Evolutionary conservation across 2,113 vertebrate genomes (phyloP).

Genomic region (Carassius gibelio): DNA sequence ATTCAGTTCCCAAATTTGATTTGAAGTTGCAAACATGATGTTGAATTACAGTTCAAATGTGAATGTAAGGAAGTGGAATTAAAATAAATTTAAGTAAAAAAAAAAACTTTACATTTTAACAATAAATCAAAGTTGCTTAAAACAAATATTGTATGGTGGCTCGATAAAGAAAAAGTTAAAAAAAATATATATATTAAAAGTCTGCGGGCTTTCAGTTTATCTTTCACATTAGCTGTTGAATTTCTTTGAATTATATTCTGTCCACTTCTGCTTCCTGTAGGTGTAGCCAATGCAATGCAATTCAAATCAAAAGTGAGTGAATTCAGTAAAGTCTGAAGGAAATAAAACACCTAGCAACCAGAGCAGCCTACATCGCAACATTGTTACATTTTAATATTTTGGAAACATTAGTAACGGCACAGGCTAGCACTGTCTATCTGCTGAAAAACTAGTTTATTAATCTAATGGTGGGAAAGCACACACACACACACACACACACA

Average conservation of each 20-base stretch:
- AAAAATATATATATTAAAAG: neutral
- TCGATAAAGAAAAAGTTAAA: neutral
- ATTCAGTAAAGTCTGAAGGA: neutral
- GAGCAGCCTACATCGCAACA: neutral
- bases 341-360: neutral
- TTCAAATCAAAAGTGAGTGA: neutral
- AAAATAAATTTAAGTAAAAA: too few relatives aligned
- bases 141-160: neutral
- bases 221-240: neutral
- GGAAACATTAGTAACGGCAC: neutral
- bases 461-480: neutral
- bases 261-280: neutral
- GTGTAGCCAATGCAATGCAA: neutral
- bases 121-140: neutral
- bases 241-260: neutral
- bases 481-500: neutral
- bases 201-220: neutral
- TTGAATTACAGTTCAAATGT: too few relatives aligned
- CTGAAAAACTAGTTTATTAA: neutral
- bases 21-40: neutral
- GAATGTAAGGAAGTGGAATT: neutral
- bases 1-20: neutral
- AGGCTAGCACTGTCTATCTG: neutral
- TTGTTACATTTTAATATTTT: neutral
- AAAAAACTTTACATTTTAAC: too few relatives aligned